phyloP scores from a whole-genome alignment of 35 echinoderm and acorn worm genomes.

The Stichopus chloronotus region DNA sequence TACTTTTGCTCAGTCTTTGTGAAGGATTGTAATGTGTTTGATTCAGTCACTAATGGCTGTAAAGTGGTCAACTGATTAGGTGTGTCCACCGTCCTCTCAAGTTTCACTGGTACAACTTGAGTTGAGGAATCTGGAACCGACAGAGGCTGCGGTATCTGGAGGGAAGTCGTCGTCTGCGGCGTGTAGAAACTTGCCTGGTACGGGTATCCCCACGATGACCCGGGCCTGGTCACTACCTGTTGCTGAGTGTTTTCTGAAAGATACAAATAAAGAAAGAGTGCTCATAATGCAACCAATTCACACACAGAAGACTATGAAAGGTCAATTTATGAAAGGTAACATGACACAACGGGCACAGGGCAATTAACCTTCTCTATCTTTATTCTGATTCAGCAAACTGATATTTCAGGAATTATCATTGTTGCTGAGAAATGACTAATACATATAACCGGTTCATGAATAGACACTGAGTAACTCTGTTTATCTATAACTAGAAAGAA shows the following conservation, averaged over 20 bases:
- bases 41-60: conserved; percentile 62
- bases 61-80: conserved; percentile 60
- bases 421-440: no score
- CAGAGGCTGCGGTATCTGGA: conserved; percentile 45
- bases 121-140: conserved; percentile 60
- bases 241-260: conserved; percentile 77
- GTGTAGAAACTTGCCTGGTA: conserved; percentile 79
- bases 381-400: no score
- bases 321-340: no score
- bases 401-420: no score
- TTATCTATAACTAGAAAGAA: no score
- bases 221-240: conserved; percentile 34
- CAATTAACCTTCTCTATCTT: no score
- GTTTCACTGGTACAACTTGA: conserved; percentile 58
- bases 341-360: no score
- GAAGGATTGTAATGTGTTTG: conserved; percentile 41
- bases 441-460: no score
- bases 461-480: no score
- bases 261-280: conserved; percentile 36
- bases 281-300: conserved; percentile 15
- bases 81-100: conserved; percentile 57
- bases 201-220: conserved; percentile 60
- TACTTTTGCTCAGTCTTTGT: conserved; percentile 39
- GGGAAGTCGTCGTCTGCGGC: conserved; percentile 41
- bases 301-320: background rate